Base-by-base conservation (phyloP, 64 coral and sea anemone species). In the Montipora cactus region DNA sequence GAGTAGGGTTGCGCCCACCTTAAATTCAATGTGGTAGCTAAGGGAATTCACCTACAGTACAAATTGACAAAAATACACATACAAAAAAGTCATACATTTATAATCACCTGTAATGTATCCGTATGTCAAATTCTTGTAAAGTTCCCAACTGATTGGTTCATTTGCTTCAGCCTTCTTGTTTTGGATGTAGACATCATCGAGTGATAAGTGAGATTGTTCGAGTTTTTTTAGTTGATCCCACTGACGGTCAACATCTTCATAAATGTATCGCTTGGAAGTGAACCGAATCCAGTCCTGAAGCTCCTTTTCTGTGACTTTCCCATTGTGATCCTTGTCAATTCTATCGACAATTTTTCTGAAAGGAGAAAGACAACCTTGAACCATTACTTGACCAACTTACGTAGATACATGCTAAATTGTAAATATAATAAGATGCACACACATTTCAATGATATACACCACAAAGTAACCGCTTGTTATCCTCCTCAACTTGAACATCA, bases 321-420 rank as follows among this genome's bases (percentile, higher is more conserved):
- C 53, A 83, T 94, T 76, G 10, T 80, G 74, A 81, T 99, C 88
- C 44, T 90, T 81, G 67, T 99, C 97, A 58, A 99, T 99, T 81
- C 96, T 99, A 49, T 99, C 95, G 5, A 99, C 80, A 94, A 99
- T 86, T 87, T 96, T 99, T 50, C 97, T 99, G 84, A 37, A 88
- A 68, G 58, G 48, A 3, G 88, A 44, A 47, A 67, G 14, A 69
- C 7, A 67, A n/a, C 19, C 16, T 48, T 2, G 37, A 78, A 78
- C 16, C 16, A 5, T 48, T 10, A 80, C 5, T 80, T 7, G 5
- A 22, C 8, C n/a, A 7, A 49, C 6, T 8, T 57, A 10, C 5
- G 0, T 14, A 13, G 16, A 4, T 68, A 18, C 64, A 13, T 16
- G 64, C 14, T 18, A 14, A 12, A 68, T 16, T 16, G 37, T 37